These are phyloP conservation scores for Tetranychus urticae DNA, from an alignment of 1,140 invertebrate species.

Conservation along the genomic window DNA sequence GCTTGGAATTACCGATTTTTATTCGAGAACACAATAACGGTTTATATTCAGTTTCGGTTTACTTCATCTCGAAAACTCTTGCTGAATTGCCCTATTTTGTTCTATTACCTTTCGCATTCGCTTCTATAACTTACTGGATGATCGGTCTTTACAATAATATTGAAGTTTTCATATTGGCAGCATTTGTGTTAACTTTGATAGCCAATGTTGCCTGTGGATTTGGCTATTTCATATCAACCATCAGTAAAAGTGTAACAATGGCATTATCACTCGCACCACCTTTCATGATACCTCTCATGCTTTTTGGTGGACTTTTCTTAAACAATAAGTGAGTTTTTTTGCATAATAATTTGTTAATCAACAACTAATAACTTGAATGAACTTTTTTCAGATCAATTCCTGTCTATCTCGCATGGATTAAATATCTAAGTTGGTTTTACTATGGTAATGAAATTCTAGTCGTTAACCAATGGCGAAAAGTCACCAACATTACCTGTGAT, in stretches of 20 bases:
- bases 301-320: conserved; percentile 87
- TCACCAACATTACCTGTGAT: conserved; percentile 46
- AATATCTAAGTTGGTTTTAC: conserved; percentile 81
- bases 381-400: conserved; percentile 43
- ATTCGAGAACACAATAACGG: conserved; percentile 69
- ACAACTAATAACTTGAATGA: not conserved
- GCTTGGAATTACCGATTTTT: conserved; percentile 69
- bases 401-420: conserved; percentile 64
- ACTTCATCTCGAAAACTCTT: conserved; percentile 65
- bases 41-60: conserved; percentile 74
- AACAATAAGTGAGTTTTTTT: conserved; percentile 45
- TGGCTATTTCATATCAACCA: conserved; percentile 63
- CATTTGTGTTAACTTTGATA: conserved; percentile 18
- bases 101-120: conserved; percentile 56
- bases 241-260: conserved; percentile 49
- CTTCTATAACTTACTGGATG: conserved; percentile 51
- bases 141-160: conserved; percentile 18
- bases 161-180: conserved; percentile 18
- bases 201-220: conserved; percentile 23
- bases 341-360: not conserved
- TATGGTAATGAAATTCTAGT: conserved; percentile 76
- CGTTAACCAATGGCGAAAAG: conserved; percentile 77
- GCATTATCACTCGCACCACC: conserved; percentile 69
- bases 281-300: conserved; percentile 66
- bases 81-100: conserved; percentile 39